Percentiles rank a stretch among this genome's conserved stretches.
phyloP scores from a whole-genome alignment of 2,113 vertebrate species.

The Excalfactoria chinensis region DNA sequence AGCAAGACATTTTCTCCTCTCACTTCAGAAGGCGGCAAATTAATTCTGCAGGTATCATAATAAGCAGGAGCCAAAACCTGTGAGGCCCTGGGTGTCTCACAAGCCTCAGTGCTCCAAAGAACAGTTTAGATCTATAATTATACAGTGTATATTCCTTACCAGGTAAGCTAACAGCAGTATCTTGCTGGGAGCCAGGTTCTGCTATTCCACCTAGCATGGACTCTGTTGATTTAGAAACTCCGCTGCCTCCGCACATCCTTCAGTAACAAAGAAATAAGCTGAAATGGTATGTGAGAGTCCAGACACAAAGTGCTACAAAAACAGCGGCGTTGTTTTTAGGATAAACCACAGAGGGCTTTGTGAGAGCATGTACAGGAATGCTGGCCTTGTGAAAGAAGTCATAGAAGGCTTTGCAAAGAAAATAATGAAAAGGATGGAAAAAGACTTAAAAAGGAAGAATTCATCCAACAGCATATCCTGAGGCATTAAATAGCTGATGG shows the following conservation, averaged over 20 bases:
- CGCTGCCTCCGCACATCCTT: slow-evolving; percentile 83
- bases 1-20: background rate
- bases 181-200: slow-evolving; percentile 72
- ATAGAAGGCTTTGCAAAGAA: background rate
- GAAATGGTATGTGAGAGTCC: background rate
- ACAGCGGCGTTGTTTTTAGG: background rate
- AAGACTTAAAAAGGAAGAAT: background rate
- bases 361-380: background rate
- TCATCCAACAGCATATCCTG: background rate
- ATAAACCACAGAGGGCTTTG: background rate
- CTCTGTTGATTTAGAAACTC: slow-evolving; percentile 76
- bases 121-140: background rate
- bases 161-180: slow-evolving; percentile 60
- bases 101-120: background rate
- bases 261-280: slow-evolving; percentile 14
- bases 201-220: slow-evolving; percentile 75
- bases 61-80: background rate
- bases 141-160: slow-evolving; percentile 71
- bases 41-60: background rate
- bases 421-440: background rate
- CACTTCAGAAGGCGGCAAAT: background rate
- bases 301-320: background rate
- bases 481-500: background rate
- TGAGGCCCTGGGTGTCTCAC: background rate
- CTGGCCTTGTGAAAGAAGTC: background rate